Base-by-base conservation (phyloP, 2,888 invertebrate genomes). In the Trachelus tabidus region DNA sequence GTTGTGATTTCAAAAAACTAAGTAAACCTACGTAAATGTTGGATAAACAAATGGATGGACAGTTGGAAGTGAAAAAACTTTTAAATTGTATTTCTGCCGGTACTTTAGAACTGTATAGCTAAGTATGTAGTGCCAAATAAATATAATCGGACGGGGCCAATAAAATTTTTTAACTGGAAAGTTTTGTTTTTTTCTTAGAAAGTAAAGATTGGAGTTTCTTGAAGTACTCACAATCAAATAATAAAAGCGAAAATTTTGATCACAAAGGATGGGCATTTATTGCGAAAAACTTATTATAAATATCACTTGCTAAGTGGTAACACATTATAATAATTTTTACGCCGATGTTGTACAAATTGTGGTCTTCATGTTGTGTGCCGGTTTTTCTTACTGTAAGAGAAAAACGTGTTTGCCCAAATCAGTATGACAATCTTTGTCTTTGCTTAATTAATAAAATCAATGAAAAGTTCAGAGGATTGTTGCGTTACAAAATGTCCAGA, bases 241-340 rank as follows among this genome's bases (percentile, higher is more conserved):
- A 56, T 9, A 23, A 56, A 56, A 23, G 23, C 2, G 56, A 23
- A 31, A 71, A 33, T 34, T 71, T 71, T 71, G 71, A 71, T 71
- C 71, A 71, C 30, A 37, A 73, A 79, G 69, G 76, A 79, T 79
- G 76, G 79, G 76, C n/a, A 76, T 79, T 76, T 78, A 78, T 78
- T 76, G 83, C 81, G 87, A 81, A 84, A 87, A 88, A 87, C 84
- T 89, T 89, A 89, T 89, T 84, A 85, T 88, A 86, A 85, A 85
- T 83, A 84, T 82, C 82, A 81, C 77, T 76, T 77, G 74, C 73
- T 78, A 12, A 33, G 73, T 78, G 79, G 76, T 83, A 86, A 85
- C 86, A 87, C 83, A 82, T 87, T 88, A 90, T 86, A 89, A 89
- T 88, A 90, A 88, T 76, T 84, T 87, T 89, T 85, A 89, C 85